These are phyloP conservation scores for Phalanger gymnotis DNA, from an alignment of 2,797 vertebrate genomes.

Conservation along the genomic window DNA sequence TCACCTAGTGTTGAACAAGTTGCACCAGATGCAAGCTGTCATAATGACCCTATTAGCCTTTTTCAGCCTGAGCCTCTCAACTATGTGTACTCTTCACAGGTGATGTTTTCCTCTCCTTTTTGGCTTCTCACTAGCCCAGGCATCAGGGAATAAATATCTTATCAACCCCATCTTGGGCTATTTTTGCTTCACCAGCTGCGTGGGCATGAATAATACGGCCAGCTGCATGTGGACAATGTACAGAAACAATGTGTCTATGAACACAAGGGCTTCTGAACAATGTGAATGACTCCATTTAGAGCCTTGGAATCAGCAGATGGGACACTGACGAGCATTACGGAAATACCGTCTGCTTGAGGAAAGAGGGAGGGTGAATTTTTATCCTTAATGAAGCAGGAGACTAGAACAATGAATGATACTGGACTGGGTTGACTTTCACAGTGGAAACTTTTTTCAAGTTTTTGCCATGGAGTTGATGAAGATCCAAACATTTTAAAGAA, in stretches of 20 bases:
- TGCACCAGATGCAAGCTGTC: conserved; percentile 1
- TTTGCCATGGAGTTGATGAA: not conserved
- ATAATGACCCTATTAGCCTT: not conserved
- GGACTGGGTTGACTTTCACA: not conserved
- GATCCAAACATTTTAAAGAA: not conserved
- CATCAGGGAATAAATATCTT: conserved; percentile 28
- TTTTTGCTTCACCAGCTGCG: conserved; percentile 64
- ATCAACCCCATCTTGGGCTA: not conserved
- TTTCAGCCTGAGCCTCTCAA: not conserved
- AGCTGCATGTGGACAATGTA: conserved; percentile 34
- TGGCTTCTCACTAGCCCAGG: not conserved
- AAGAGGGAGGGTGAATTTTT: not conserved
- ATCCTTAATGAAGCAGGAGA: not conserved
- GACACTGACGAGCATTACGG: conserved; percentile 35
- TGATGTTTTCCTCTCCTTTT: conserved; percentile 29
- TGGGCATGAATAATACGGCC: conserved; percentile 39
- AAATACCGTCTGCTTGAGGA: not conserved
- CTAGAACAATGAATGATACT: not conserved
- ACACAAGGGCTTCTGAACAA: not conserved
- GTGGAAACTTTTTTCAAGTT: conserved; percentile 28
- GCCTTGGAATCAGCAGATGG: not conserved
- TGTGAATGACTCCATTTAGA: not conserved
- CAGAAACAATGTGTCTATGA: conserved; percentile 14
- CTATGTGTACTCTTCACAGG: conserved; percentile 67
- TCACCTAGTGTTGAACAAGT: conserved; percentile 64